Evolutionary conservation across 2,888 invertebrate genomes (phyloP).

Genomic region (Phania funesta): DNA sequence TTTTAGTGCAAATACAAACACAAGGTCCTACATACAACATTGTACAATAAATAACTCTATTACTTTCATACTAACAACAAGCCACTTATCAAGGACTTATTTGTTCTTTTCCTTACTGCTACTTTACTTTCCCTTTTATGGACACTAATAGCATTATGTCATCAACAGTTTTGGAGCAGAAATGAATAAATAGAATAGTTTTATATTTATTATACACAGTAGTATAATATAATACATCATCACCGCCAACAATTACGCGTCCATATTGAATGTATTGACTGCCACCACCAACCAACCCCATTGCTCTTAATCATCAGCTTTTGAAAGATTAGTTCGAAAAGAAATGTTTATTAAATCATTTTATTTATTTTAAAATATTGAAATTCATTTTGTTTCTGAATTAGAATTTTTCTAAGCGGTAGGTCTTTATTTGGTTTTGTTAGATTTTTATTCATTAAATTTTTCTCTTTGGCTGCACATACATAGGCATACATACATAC

Average conservation of each 20-base stretch:
- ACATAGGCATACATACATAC: background rate
- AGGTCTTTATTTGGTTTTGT: constrained; percentile 16
- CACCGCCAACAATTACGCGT: background rate
- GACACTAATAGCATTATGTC: constrained; percentile 38
- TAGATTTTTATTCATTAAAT: background rate
- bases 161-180: constrained; percentile 20
- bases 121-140: constrained; percentile 6
- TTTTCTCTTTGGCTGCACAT: background rate
- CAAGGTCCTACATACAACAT: background rate
- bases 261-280: background rate
- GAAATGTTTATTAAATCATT: background rate
- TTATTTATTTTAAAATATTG: background rate
- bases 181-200: background rate
- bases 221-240: background rate
- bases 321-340: too few relatives aligned
- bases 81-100: constrained; percentile 37
- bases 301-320: background rate
- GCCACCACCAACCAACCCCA: background rate
- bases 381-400: background rate
- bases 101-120: background rate
- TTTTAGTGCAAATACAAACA: background rate
- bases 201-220: constrained; percentile 3
- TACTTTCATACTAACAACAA: constrained; percentile 12
- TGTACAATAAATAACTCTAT: constrained; percentile 41
- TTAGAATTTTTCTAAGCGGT: constrained; percentile 27